Conservation (phyloP, 1,140 invertebrate species). For the Campoletis sonorensis region DNA sequence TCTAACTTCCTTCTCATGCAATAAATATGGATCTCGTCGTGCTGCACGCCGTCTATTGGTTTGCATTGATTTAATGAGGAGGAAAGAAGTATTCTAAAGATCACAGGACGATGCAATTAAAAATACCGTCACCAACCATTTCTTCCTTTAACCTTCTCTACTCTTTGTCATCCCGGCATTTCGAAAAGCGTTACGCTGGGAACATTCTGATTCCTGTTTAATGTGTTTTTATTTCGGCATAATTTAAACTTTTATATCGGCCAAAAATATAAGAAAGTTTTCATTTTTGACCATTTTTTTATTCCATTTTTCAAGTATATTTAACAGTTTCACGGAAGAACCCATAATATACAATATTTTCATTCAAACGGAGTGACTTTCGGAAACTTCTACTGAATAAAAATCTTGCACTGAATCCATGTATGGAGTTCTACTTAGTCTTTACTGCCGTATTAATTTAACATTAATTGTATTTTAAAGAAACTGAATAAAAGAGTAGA, state of each 20-base stretch:
- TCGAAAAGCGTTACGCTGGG: no score
- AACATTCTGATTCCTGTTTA: no score
- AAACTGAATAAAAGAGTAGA: neutral
- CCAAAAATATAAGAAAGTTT: no score
- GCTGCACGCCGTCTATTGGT: neutral
- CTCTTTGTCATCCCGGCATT: neutral
- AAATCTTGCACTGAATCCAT: no score
- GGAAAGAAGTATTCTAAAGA: neutral
- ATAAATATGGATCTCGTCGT: slow-evolving; percentile 24
- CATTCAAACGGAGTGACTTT: no score
- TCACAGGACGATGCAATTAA: neutral
- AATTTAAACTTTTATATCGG: no score
- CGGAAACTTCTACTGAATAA: no score
- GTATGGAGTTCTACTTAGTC: no score
- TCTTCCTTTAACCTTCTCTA: neutral
- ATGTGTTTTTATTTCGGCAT: neutral
- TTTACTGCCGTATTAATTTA: no score
- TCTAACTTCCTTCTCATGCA: neutral
- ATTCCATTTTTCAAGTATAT: neutral
- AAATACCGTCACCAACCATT: neutral
- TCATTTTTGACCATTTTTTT: neutral
- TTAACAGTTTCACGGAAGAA: no score
- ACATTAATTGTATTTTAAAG: neutral
- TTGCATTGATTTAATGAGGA: slow-evolving; percentile 12
- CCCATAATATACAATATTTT: no score